A percentile compares a stretch with the other conserved stretches of the same genome.
Evolutionary conservation across 2,113 vertebrate species (phyloP).

Genomic region (Nothobranchius furzeri): DNA sequence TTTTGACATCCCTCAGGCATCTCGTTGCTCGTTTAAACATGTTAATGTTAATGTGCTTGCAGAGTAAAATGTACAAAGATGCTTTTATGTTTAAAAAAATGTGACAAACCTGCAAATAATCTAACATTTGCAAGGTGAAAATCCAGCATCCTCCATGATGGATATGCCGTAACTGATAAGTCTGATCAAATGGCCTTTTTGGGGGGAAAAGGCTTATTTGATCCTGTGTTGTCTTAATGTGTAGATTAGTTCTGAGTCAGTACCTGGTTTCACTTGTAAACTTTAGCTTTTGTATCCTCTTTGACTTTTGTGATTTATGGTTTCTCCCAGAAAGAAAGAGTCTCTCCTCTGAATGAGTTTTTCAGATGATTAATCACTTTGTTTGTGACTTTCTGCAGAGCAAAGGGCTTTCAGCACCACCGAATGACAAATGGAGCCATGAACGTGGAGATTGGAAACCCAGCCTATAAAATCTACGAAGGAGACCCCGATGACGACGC

Average conservation of each 20-base stretch:
- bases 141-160: constrained; percentile 63
- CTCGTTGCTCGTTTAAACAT: constrained; percentile 44
- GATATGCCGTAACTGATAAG: constrained; percentile 54
- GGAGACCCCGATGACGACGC: constrained; percentile 93
- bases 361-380: neutral
- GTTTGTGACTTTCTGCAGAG: constrained; percentile 72
- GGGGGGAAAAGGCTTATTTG: constrained; percentile 58
- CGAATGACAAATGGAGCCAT: constrained; percentile 96
- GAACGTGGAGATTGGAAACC: constrained; percentile 98
- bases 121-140: constrained; percentile 51
- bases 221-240: constrained; percentile 36
- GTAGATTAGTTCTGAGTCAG: constrained; percentile 38
- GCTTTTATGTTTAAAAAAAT: constrained; percentile 19
- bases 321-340: constrained; percentile 5
- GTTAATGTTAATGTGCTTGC: constrained; percentile 52
- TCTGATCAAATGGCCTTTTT: constrained; percentile 66
- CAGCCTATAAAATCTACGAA: constrained; percentile 97
- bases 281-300: constrained; percentile 10
- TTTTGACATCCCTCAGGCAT: constrained; percentile 24
- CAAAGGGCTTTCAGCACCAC: constrained; percentile 98
- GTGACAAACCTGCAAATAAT: constrained; percentile 57
- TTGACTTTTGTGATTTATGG: constrained; percentile 28
- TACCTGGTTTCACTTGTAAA: constrained; percentile 31
- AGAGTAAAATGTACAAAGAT: constrained; percentile 42
- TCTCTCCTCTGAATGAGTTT: neutral